These are phyloP conservation scores for Beaufortia kweichowensis DNA, from an alignment of 2,113 vertebrate species.

Conservation along the genomic window DNA sequence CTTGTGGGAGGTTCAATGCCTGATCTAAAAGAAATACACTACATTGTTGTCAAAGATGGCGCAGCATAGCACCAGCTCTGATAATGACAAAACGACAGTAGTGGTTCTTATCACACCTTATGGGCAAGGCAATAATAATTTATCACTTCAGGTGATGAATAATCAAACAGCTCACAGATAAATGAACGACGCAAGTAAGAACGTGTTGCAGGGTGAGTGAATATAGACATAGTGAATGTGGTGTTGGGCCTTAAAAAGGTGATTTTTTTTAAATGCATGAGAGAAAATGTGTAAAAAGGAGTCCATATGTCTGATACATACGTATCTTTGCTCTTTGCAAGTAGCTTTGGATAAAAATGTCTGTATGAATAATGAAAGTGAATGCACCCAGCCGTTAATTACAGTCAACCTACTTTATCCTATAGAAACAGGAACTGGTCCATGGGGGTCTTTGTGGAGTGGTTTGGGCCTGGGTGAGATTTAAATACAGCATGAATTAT, in stretches of 20 bases:
- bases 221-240: not conserved
- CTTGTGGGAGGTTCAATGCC: not conserved
- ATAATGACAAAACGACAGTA: constrained; percentile 2
- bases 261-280: not conserved
- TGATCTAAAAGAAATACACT: not conserved
- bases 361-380: not conserved
- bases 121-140: not conserved
- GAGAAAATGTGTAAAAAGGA: not conserved
- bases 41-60: constrained; percentile 1
- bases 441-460: not conserved
- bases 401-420: constrained; percentile 60
- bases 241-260: not conserved
- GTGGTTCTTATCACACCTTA: not conserved
- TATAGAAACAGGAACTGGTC: constrained; percentile 33
- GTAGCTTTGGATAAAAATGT: not conserved
- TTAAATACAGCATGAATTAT: constrained; percentile 30
- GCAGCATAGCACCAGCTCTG: not conserved
- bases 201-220: not conserved
- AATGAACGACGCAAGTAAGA: constrained; percentile 41
- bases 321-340: too few relatives aligned
- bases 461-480: not conserved
- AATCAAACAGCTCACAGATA: constrained; percentile 64
- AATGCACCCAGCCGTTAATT: constrained; percentile 48
- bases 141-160: constrained; percentile 55
- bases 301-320: too few relatives aligned